A percentile compares a stretch with the other conserved stretches of the same genome.
Conservation (phyloP, 2,797 vertebrate species). For the Myotis vivesi region DNA sequence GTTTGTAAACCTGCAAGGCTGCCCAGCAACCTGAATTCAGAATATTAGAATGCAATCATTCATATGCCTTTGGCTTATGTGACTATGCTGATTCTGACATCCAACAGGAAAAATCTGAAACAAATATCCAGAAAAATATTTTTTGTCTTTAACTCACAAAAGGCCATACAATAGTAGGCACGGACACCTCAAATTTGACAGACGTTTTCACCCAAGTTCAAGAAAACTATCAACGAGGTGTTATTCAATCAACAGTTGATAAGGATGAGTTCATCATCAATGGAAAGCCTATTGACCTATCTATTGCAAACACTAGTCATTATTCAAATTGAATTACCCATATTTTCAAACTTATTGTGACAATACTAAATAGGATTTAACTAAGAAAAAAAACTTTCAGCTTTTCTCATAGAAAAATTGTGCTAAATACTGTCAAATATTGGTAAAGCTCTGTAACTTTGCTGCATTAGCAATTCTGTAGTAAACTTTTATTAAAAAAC, state of each 20-base stretch:
- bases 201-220: neutral
- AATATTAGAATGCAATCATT: neutral
- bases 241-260: neutral
- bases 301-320: neutral
- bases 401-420: neutral
- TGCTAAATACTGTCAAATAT: neutral
- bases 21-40: neutral
- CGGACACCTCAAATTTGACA: neutral
- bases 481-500: neutral
- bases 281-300: neutral
- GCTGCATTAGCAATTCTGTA: neutral
- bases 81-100: neutral
- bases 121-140: neutral
- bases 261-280: neutral
- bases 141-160: constrained; percentile 12
- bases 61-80: neutral
- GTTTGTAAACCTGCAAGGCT: neutral
- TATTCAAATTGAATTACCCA: neutral
- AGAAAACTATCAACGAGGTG: neutral
- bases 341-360: neutral
- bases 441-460: neutral
- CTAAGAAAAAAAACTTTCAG: neutral
- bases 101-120: neutral
- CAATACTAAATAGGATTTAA: neutral
- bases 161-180: neutral